Evolutionary conservation across 2,888 invertebrate species (phyloP).

Genomic region (Campoplex capitator): DNA sequence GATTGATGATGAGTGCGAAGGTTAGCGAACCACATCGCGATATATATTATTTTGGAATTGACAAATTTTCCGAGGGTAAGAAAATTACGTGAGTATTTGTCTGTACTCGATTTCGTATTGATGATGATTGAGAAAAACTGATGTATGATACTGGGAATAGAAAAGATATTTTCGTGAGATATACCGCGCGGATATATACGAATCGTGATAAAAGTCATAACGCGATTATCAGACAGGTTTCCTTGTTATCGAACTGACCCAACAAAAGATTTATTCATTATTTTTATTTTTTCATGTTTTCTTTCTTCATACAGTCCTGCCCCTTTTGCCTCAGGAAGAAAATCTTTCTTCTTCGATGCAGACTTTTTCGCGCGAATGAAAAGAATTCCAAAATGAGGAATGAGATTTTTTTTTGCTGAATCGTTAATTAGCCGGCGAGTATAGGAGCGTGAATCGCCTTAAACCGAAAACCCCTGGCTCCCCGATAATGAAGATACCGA

Average conservation of each 20-base stretch:
- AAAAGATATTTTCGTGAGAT: background rate
- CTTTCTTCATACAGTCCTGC: background rate
- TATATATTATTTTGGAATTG: slow-evolving; percentile 3
- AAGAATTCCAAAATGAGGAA: background rate
- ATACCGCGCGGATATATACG: background rate
- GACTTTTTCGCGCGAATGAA: background rate
- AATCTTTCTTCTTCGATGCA: too few species aligned
- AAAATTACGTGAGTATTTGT: background rate
- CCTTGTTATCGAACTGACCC: background rate
- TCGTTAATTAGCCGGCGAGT: background rate
- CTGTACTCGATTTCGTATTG: background rate
- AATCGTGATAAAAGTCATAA: background rate
- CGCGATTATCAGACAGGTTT: background rate
- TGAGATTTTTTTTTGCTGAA: background rate
- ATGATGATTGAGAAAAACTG: background rate
- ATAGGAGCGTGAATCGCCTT: background rate
- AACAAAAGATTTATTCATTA: background rate
- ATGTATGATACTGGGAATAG: background rate
- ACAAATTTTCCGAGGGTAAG: background rate
- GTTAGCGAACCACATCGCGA: slow-evolving; percentile 8
- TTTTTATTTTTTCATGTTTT: background rate
- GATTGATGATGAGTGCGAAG: slow-evolving; percentile 26
- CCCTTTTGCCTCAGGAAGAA: background rate
- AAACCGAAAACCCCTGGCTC: too few species aligned
- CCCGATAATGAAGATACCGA: background rate